Evolutionary conservation across 2,113 vertebrate genomes (phyloP), one percentile per base, ranked within the genome.

Genomic region (Microcebus tavaratra): DNA sequence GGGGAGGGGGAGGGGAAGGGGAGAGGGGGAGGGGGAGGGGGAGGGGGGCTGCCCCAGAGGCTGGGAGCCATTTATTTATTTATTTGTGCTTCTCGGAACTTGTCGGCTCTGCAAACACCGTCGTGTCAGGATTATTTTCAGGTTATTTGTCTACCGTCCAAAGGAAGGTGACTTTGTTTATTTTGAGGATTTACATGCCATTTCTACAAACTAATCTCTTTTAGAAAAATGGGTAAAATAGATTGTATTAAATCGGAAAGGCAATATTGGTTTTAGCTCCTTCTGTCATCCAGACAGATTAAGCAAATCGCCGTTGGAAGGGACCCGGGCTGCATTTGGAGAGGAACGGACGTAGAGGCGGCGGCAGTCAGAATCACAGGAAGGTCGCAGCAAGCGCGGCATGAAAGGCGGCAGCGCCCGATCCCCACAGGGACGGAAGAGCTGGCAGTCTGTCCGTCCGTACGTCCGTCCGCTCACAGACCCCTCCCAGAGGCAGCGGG

Each of bases 181-280:
- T 94, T 98, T 96, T 97, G 94, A 97, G 65, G 84, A 97, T 98
- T 98, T 98, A 80, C 80, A 95, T 94, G 75, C 20, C 79, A 80
- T 97, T 98, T 97, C 91, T 92, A 89, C 86, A 73, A 97, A 97
- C 96, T 96, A 93, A 95, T 95, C 2, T 97, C 88, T 94, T 94
- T 96, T 98, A 95, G 0, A 31, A 95, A 96, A 98, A 82, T 95
- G 93, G 63, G 27, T 82, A 59, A 90, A 97, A 79, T 88, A 92
- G 90, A 94, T 68, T 76, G 76, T 65, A 72, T 67, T 97, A 95
- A 98, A 80, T 55, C 63, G 73, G 72, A 95, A 39, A 61, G 97
- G 59, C 96, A 98, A 95, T 96, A 95, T 17, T 95, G 67, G 61
- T 78, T 96, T 97, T 94, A 78, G 76, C 80, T 92, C 73, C 91